Evolutionary conservation across 2,113 vertebrate genomes (phyloP).

Genomic region (Notiomystis cincta): DNA sequence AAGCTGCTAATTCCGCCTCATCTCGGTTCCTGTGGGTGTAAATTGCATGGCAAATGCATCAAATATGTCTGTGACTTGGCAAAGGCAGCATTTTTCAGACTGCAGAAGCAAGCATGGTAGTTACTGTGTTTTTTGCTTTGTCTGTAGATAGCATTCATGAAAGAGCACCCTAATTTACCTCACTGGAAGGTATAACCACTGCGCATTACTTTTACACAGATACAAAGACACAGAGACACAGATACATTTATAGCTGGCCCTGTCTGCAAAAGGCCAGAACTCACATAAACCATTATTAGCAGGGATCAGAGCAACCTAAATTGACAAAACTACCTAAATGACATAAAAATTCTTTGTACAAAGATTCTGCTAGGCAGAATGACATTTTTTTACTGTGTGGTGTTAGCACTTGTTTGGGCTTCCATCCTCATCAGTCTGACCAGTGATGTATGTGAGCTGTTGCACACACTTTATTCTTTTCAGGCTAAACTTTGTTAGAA

Average conservation of each 20-base stretch:
- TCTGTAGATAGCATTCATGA: not conserved
- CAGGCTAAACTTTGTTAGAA: not conserved
- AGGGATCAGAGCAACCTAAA: not conserved
- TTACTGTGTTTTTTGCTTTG: not conserved
- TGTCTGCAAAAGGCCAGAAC: not conserved
- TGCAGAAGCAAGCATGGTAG: not conserved
- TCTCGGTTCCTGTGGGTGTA: not conserved
- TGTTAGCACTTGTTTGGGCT: not conserved
- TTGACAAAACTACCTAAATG: not conserved
- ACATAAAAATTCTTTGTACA: not conserved
- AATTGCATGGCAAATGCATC: not conserved
- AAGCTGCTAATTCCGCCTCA: not conserved
- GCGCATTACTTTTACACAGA: not conserved
- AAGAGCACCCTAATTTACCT: not conserved
- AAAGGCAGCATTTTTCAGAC: not conserved
- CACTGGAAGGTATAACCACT: not conserved
- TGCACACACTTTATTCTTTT: not conserved
- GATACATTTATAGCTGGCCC: not conserved
- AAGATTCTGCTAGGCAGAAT: not conserved
- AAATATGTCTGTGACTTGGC: slow-evolving; percentile 3
- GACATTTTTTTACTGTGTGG: not conserved
- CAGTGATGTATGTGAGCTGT: not conserved
- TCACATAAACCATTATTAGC: not conserved
- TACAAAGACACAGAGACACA: not conserved
- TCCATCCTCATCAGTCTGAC: not conserved